These are phyloP conservation scores for Stramonita haemastoma DNA, from an alignment of 2,888 invertebrate genomes.

Conservation along the genomic window DNA sequence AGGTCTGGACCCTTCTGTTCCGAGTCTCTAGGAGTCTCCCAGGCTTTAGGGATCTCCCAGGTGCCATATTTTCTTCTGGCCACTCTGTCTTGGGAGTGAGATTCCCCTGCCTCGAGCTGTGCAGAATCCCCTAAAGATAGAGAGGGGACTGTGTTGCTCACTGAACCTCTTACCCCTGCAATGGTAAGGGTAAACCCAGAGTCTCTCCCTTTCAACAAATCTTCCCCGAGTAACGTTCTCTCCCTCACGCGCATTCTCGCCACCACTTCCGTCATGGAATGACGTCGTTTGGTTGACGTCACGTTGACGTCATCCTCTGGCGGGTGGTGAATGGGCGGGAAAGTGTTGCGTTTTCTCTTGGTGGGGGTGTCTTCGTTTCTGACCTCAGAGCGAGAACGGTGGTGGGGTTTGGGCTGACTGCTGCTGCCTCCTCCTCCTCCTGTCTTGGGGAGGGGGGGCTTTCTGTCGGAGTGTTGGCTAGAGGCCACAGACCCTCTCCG, in stretches of 20 bases:
- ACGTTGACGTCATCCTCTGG: neutral
- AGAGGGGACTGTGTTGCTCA: neutral
- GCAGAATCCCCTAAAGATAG: neutral
- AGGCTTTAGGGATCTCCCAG: neutral
- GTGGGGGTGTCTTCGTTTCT: too few relatives aligned
- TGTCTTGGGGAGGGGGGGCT: neutral
- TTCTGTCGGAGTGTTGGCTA: neutral
- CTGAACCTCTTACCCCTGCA: neutral
- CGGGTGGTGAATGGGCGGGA: neutral
- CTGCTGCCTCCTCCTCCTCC: too few relatives aligned
- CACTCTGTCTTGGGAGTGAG: neutral
- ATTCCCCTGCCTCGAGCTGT: neutral
- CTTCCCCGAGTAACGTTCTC: conserved; percentile 10
- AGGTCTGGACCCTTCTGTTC: too few relatives aligned
- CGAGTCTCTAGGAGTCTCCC: neutral
- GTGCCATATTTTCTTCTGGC: neutral
- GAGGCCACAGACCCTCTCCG: neutral
- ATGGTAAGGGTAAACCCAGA: too few relatives aligned
- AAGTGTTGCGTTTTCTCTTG: neutral
- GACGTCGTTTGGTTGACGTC: neutral
- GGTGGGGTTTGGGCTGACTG: too few relatives aligned
- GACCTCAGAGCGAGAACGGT: too few relatives aligned
- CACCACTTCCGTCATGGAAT: conserved; percentile 27
- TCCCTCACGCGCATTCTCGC: conserved; percentile 32
- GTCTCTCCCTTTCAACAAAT: neutral